Percentiles rank a stretch among this genome's conserved stretches.
These are phyloP conservation scores for Terrapene triunguis DNA, from an alignment of 2,113 vertebrate genomes.

Conservation along the genomic window DNA sequence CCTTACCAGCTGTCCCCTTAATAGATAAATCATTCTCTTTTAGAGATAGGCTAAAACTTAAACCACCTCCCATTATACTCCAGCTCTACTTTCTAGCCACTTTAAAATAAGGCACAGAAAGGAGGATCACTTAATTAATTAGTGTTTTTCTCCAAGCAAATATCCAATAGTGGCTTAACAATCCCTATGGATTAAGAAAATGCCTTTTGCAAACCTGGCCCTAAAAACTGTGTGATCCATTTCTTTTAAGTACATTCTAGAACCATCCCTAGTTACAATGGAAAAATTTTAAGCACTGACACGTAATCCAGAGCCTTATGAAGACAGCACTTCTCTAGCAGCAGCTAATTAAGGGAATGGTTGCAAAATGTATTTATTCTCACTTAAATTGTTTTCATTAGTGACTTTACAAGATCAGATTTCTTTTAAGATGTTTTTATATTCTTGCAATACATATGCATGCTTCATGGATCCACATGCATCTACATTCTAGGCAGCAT, in stretches of 20 bases:
- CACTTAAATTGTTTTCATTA: background rate
- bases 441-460: background rate
- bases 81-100: background rate
- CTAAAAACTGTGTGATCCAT: background rate
- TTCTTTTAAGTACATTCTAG: slow-evolving; percentile 29
- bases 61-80: background rate
- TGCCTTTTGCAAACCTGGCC: background rate
- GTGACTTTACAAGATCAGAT: background rate
- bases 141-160: rapidly evolving
- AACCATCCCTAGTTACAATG: background rate
- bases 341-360: background rate
- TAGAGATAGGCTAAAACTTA: background rate
- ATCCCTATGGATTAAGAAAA: background rate
- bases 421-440: slow-evolving; percentile 7
- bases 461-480: background rate
- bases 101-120: background rate
- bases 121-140: background rate
- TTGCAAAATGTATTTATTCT: slow-evolving; percentile 15
- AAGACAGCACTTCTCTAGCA: background rate
- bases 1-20: background rate
- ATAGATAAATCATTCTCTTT: background rate
- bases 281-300: background rate
- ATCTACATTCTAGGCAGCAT: background rate
- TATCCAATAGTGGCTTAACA: background rate
- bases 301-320: background rate